These are phyloP conservation scores for Anastrepha ludens DNA, from an alignment of 1,140 invertebrate genomes.

Conservation along the genomic window DNA sequence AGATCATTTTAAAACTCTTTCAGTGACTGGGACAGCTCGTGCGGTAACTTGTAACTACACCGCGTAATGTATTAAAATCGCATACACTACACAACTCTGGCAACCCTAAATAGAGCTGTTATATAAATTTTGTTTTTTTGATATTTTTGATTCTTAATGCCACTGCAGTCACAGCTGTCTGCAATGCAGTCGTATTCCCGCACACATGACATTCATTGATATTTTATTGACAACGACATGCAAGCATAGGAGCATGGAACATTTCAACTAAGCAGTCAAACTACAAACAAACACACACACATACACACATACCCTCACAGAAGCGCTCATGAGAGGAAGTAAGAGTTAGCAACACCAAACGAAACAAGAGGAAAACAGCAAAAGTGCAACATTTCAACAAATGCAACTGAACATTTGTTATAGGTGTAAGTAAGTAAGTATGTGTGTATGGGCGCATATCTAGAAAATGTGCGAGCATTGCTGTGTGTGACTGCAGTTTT, in stretches of 20 bases:
- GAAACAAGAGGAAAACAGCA: background rate
- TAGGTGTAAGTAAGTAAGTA: background rate
- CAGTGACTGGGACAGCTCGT: too few species aligned
- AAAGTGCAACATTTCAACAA: slow-evolving; percentile 30
- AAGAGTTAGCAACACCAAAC: background rate
- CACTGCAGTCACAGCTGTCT: slow-evolving; percentile 38
- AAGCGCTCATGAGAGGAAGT: background rate
- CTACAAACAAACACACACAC: background rate
- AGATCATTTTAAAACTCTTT: too few species aligned
- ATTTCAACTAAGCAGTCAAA: slow-evolving; percentile 22
- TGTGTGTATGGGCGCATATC: background rate
- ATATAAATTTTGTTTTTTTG: background rate
- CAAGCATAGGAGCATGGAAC: background rate
- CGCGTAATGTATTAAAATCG: too few species aligned
- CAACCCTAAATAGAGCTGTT: background rate
- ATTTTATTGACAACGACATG: slow-evolving; percentile 50
- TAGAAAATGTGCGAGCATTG: background rate
- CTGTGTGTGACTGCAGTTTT: background rate
- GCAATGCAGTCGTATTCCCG: slow-evolving; percentile 19
- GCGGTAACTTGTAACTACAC: too few species aligned
- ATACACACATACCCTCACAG: background rate
- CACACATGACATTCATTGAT: slow-evolving; percentile 48
- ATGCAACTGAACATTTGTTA: background rate
- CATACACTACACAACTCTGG: background rate
- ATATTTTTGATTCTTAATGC: slow-evolving; percentile 10